Evolutionary conservation across 2,113 vertebrate genomes (phyloP).

Genomic region (Eudyptes chrysolophus): DNA sequence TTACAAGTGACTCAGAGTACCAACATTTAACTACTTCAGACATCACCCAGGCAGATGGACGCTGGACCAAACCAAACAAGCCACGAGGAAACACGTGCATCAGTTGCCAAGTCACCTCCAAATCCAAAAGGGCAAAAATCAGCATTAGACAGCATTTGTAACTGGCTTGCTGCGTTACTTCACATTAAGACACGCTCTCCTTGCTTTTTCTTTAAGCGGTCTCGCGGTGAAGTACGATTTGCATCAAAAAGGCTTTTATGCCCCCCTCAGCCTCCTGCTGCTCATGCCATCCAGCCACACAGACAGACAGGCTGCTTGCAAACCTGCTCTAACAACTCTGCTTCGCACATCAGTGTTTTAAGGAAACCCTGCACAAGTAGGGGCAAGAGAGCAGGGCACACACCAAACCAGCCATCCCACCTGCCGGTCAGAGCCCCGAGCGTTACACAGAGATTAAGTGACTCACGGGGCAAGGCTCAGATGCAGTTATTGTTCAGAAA

Average conservation of each 20-base stretch:
- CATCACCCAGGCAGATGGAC: background rate
- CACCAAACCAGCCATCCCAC: background rate
- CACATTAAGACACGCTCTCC: background rate
- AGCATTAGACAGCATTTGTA: background rate
- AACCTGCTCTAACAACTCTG: background rate
- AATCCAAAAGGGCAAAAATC: background rate
- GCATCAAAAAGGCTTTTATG: background rate
- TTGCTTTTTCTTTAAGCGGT: background rate
- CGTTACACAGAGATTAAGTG: background rate
- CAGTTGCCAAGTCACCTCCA: background rate
- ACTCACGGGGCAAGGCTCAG: background rate
- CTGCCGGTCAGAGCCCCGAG: background rate
- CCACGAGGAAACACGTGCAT: background rate
- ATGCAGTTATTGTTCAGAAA: background rate
- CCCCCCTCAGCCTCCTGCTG: background rate
- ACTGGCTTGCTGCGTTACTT: background rate
- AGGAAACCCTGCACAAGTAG: background rate
- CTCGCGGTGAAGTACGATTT: background rate
- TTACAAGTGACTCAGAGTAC: background rate
- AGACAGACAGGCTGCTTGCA: too few relatives aligned
- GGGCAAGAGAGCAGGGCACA: background rate
- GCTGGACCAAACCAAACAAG: background rate
- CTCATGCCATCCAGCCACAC: background rate
- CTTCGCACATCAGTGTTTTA: background rate
- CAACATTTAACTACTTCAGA: background rate